Evolutionary conservation across 2,797 vertebrate genomes (phyloP).

Genomic region (Melanotaenia nigrans): DNA sequence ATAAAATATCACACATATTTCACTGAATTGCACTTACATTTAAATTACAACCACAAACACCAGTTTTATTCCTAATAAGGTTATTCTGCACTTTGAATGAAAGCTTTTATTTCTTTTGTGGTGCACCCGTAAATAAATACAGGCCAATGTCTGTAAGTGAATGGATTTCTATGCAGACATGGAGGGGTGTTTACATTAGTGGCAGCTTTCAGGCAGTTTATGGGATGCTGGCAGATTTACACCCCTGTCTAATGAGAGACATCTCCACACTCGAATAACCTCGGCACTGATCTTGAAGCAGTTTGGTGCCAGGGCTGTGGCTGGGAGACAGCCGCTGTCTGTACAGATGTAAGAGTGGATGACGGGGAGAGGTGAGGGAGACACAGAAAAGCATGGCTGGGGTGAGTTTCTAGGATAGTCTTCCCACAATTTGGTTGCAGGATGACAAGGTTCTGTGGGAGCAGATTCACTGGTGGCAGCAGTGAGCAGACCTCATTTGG

Average conservation of each 20-base stretch:
- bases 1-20: conserved; percentile 18
- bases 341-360: conserved; percentile 28
- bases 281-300: conserved; percentile 51
- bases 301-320: conserved; percentile 54
- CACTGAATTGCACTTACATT: conserved; percentile 11
- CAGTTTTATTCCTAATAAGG: conserved; percentile 21
- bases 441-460: conserved; percentile 36
- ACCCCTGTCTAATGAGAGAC: conserved; percentile 74
- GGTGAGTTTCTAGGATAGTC: conserved; percentile 26
- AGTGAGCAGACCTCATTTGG: conserved; percentile 18
- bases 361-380: conserved; percentile 20
- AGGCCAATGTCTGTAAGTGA: conserved; percentile 48
- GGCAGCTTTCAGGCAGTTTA: conserved; percentile 61
- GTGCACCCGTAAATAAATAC: conserved; percentile 39
- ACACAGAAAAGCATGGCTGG: conserved; percentile 26
- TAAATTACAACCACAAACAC: conserved; percentile 22
- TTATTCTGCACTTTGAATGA: conserved; percentile 32
- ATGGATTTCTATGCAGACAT: conserved; percentile 50
- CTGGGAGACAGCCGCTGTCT: conserved; percentile 60
- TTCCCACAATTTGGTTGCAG: conserved; percentile 28
- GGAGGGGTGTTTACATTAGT: conserved; percentile 63
- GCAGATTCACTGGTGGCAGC: conserved; percentile 27
- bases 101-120: conserved; percentile 42
- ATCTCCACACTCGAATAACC: conserved; percentile 71
- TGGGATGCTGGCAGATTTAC: conserved; percentile 71